phyloP scores from a whole-genome alignment of 1,140 invertebrate species.

The Cyclargus thomasi region DNA sequence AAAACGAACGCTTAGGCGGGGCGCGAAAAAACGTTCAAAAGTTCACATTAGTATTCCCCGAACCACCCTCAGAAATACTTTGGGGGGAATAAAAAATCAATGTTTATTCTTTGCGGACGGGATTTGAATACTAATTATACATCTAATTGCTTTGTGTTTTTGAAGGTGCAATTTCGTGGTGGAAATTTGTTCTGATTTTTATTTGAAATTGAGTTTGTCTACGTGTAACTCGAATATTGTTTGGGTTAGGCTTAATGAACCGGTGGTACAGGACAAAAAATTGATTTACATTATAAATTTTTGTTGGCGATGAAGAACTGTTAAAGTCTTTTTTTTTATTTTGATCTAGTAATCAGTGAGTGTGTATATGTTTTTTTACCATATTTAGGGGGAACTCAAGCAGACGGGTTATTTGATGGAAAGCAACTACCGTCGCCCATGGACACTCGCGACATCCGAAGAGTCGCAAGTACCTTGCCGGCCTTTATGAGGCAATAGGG shows the following conservation, averaged over 20 bases:
- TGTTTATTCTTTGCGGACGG: conserved; percentile 67
- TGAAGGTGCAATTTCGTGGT: conserved; percentile 16
- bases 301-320: not conserved
- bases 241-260: not conserved
- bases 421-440: too few relatives aligned
- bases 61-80: conserved; percentile 47
- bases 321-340: too few relatives aligned
- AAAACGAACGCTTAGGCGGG: conserved; percentile 64
- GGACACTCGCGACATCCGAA: too few relatives aligned
- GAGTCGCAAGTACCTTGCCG: too few relatives aligned
- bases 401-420: too few relatives aligned
- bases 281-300: not conserved
- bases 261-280: not conserved
- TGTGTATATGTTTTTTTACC: too few relatives aligned
- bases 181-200: not conserved
- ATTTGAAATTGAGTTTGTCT: not conserved
- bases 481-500: too few relatives aligned
- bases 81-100: conserved; percentile 73
- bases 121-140: conserved; percentile 71
- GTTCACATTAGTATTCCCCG: conserved; percentile 71
- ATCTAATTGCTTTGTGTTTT: conserved; percentile 67
- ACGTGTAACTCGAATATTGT: not conserved
- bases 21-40: conserved; percentile 70
- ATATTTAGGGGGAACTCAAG: too few relatives aligned
- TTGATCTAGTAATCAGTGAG: too few relatives aligned